Percentiles rank a stretch among this genome's conserved stretches.
Evolutionary conservation across 2,113 vertebrate genomes (phyloP).

Genomic region (Oostethus manadensis): DNA sequence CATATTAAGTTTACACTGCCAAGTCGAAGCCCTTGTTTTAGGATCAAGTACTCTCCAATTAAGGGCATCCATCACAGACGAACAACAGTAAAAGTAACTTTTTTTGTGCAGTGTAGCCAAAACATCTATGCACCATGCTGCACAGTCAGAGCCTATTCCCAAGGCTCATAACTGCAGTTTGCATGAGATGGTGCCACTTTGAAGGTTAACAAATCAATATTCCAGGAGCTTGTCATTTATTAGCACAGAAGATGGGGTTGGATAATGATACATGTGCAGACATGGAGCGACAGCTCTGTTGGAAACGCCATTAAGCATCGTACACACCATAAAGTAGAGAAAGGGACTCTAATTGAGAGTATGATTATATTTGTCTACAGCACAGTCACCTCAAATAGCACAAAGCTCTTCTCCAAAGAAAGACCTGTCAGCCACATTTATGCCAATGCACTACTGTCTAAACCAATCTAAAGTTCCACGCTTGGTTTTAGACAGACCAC

Average conservation of each 20-base stretch:
- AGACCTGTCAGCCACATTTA: slow-evolving; percentile 51
- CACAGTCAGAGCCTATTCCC: slow-evolving; percentile 18
- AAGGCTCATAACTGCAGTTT: slow-evolving; percentile 27
- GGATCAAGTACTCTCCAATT: slow-evolving; percentile 27
- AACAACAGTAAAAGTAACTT: slow-evolving; percentile 18
- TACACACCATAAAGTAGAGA: slow-evolving; percentile 32
- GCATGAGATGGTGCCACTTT: slow-evolving; percentile 33
- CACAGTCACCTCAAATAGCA: slow-evolving; percentile 49
- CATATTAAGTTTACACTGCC: slow-evolving; percentile 42
- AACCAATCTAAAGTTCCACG: slow-evolving; percentile 24
- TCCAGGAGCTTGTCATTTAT: slow-evolving; percentile 49
- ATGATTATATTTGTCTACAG: slow-evolving; percentile 56
- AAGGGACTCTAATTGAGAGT: slow-evolving; percentile 52
- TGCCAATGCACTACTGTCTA: slow-evolving; percentile 20
- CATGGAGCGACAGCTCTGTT: slow-evolving; percentile 39
- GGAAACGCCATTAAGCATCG: slow-evolving; percentile 31
- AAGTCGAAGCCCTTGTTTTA: slow-evolving; percentile 35
- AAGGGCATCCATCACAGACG: slow-evolving; percentile 8
- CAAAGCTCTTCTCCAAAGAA: slow-evolving; percentile 28
- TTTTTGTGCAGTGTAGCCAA: neutral
- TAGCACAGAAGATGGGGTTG: slow-evolving; percentile 43
- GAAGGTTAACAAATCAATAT: slow-evolving; percentile 63
- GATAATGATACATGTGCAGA: slow-evolving; percentile 39
- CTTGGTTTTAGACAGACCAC: slow-evolving; percentile 29
- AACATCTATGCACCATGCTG: slow-evolving; percentile 1